These are phyloP conservation scores for Heliconius aoede DNA, from an alignment of 2,888 invertebrate genomes.

Conservation along the genomic window DNA sequence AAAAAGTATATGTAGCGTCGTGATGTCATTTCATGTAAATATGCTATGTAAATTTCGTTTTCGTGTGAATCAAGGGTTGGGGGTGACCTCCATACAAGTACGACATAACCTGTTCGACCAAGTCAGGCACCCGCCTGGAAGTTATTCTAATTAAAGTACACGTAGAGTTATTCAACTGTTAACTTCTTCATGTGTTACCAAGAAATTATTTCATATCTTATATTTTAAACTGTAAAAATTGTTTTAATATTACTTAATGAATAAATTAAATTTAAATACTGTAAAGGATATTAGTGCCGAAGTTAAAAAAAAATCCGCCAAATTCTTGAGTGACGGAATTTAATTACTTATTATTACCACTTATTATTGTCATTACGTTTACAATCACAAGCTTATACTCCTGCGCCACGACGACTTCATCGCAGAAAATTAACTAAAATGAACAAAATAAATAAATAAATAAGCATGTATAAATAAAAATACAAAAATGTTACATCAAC, in stretches of 20 bases:
- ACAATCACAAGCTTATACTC: neutral
- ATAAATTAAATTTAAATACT: no score
- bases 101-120: constrained; percentile 5
- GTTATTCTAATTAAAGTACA: constrained; percentile 29
- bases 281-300: no score
- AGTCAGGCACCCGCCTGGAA: constrained; percentile 18
- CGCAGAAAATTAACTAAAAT: neutral
- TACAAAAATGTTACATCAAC: neutral
- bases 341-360: no score
- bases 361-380: no score
- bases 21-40: constrained; percentile 4
- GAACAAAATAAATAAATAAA: no score
- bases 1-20: neutral
- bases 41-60: constrained; percentile 5
- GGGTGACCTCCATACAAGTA: constrained; percentile 18
- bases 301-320: no score
- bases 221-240: no score
- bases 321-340: no score
- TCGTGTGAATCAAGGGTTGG: neutral
- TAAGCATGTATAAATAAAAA: no score
- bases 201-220: neutral
- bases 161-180: constrained; percentile 18
- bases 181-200: constrained; percentile 10
- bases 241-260: no score
- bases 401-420: neutral